These are phyloP conservation scores for Drosophila melanogaster DNA, from an alignment of 1,140 invertebrate genomes.

Conservation along the genomic window DNA sequence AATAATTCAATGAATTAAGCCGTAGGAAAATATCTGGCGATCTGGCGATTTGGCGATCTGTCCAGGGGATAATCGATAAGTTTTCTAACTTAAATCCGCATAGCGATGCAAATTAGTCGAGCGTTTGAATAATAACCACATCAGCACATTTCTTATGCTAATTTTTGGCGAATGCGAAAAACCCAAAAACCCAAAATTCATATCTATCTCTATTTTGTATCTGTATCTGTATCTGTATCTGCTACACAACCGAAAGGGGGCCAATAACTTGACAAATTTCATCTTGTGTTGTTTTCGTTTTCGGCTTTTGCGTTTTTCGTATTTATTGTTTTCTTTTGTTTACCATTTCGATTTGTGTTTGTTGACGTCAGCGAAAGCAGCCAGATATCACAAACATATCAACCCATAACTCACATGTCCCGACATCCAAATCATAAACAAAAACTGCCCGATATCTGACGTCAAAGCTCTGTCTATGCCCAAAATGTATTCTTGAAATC, in stretches of 20 bases:
- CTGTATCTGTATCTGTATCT: slow-evolving; percentile 35
- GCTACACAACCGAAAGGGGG: slow-evolving; percentile 51
- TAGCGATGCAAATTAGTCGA: slow-evolving; percentile 76
- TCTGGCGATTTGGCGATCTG: slow-evolving; percentile 15
- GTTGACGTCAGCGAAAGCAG: slow-evolving; percentile 70
- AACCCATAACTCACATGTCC: slow-evolving; percentile 59
- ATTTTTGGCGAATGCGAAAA: slow-evolving; percentile 77
- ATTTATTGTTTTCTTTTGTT: slow-evolving; percentile 49
- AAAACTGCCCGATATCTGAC: slow-evolving; percentile 27
- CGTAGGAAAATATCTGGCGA: slow-evolving; percentile 37
- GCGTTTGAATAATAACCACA: slow-evolving; percentile 42
- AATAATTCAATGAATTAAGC: slow-evolving; percentile 51
- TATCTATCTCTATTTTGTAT: slow-evolving; percentile 35
- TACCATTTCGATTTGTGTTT: slow-evolving; percentile 43
- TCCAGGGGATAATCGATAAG: slow-evolving; percentile 45
- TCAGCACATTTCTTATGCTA: slow-evolving; percentile 82
- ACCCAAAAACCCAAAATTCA: slow-evolving; percentile 57
- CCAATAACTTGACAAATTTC: slow-evolving; percentile 59
- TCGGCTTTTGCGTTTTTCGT: slow-evolving; percentile 53
- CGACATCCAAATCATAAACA: slow-evolving; percentile 18
- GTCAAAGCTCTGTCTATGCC: slow-evolving; percentile 16
- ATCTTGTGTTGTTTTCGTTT: slow-evolving; percentile 49
- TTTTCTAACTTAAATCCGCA: slow-evolving; percentile 77
- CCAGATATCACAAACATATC: slow-evolving; percentile 37
- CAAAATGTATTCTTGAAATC: slow-evolving; percentile 1